Conservation (phyloP, 2,113 vertebrate genomes). For the Odocoileus virginianus region DNA sequence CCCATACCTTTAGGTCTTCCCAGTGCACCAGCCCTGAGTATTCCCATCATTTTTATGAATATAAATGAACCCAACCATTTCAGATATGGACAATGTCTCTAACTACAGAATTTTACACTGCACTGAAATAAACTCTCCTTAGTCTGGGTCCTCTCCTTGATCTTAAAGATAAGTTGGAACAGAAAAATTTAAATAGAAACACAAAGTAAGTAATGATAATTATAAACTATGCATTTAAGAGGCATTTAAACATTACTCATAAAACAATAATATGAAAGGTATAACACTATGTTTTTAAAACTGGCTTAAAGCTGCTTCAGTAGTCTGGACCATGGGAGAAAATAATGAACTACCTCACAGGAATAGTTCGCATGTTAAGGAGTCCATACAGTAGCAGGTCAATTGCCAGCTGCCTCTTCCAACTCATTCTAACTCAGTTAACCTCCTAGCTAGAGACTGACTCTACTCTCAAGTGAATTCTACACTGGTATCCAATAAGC, state of each 20-base stretch:
- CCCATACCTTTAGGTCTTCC: no score
- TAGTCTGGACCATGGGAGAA: background rate
- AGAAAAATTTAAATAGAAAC: slow-evolving; percentile 40
- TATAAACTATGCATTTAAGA: slow-evolving; percentile 30
- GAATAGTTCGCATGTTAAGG: background rate
- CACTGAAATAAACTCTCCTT: background rate
- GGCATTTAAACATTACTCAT: background rate
- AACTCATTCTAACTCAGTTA: background rate
- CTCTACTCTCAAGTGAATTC: background rate
- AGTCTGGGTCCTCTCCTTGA: background rate
- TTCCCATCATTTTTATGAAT: background rate
- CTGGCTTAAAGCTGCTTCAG: background rate
- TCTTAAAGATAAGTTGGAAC: slow-evolving; percentile 22
- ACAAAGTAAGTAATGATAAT: slow-evolving; percentile 31
- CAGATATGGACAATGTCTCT: background rate
- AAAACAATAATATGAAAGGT: slow-evolving; percentile 13
- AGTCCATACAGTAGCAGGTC: background rate
- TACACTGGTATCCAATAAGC: background rate
- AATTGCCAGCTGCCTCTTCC: background rate
- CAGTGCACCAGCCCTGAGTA: no score
- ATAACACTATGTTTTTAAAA: slow-evolving; percentile 11
- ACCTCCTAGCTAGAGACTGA: background rate
- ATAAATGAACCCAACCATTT: background rate
- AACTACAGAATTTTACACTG: background rate
- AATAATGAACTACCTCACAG: background rate